Evolutionary conservation across 2,888 invertebrate genomes (phyloP), one percentile per base, ranked within the genome.

Genomic region (Thecocarcelia acutangulata): DNA sequence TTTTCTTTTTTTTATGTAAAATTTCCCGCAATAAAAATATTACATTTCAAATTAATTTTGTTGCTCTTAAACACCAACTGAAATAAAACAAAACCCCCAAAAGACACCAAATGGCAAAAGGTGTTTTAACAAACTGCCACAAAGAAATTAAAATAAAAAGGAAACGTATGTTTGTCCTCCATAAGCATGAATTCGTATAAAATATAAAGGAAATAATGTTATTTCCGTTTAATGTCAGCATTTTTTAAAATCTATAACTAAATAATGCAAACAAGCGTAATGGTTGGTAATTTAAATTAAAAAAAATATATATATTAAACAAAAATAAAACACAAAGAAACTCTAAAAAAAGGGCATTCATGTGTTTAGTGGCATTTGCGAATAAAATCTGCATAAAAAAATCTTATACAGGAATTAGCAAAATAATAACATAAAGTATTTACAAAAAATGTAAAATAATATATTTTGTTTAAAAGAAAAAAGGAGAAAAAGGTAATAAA

Each of bases 181-280:
- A 17, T 5, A 50, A 75, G 13, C 44, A 33, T 69, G 44, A 64
- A 74, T 56, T 56, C 64, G 46, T 63, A 50, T 74, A 76, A 81
- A 76, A 82, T 70, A 59, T 77, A 78, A 78, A 82, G 82, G 82
- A 82, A 82, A 82, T 82, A 74, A 82, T 74, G 82, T 78, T 70
- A 84, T 84, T 84, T 84, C 84, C 84, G 83, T 80, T 80, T 21
- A 52, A 77, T 81, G 84, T 81, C 84, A 81, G 48, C 58, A 69
- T 63, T 76, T 81, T 69, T 81, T 79, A 56, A 84, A 84, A 84
- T 84, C 83, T 84, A 84, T 81, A 83, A 81, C 83, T 80, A 83
- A 81, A 84, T 80, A 84, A 83, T 84, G 84, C 83, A 84, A 83
- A 84, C 77, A 82, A 74, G 74, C 82, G 82, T 78, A 82, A 78